Base-by-base conservation (phyloP, 1,140 invertebrate genomes). In the Diuraphis noxia region DNA sequence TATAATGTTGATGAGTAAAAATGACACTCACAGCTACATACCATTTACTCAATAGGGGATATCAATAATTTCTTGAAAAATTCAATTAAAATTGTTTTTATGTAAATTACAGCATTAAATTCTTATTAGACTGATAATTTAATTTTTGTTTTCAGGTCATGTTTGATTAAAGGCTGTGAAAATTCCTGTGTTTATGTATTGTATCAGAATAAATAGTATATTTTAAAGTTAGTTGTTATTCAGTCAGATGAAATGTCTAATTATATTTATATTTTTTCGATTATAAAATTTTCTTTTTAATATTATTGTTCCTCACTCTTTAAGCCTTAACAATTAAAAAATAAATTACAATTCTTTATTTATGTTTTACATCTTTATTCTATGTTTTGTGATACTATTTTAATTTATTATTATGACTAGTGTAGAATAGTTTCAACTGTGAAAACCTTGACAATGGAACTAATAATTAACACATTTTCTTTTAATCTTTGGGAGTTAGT, bases 91-190 rank as follows among this genome's bases (percentile, higher is more conserved):
- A 77, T 7, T 36, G 9, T 77, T 36, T 36, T 0, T 40, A n/a
- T 63, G 56, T 5, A 30, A 30, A 41, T 40, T 38, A 4, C 1
- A 13, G 19, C 19, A 82, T 5, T 41, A 25, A 8, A 30, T 77
- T 36, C 41, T 36, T 46, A 34, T 85, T 25, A 21, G 2, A 63
- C 46, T 34, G 3, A 34, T 34, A 21, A 2, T 56, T n/a, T 40
- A 72, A 23, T 72, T 41, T 38, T n/a, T 63, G 46, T 30, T 89
- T 90, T 81, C 34, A 91, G 89, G 34, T 81, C 72, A n/a, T 91
- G 77, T 91, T 36, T 91, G n/a, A 36, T 91, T 30, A 91, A 91
- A 49, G 77, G 89, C n/a, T 38, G 43, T 91, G 89, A 91, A 81
- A 91, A 82, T 52, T 91, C 89, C 38, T 49, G 41, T 52, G 43